A percentile compares a stretch with the other conserved stretches of the same genome.
These are phyloP conservation scores for Macrosteles quadrilineatus DNA, from an alignment of 1,140 invertebrate species.

Conservation along the genomic window DNA sequence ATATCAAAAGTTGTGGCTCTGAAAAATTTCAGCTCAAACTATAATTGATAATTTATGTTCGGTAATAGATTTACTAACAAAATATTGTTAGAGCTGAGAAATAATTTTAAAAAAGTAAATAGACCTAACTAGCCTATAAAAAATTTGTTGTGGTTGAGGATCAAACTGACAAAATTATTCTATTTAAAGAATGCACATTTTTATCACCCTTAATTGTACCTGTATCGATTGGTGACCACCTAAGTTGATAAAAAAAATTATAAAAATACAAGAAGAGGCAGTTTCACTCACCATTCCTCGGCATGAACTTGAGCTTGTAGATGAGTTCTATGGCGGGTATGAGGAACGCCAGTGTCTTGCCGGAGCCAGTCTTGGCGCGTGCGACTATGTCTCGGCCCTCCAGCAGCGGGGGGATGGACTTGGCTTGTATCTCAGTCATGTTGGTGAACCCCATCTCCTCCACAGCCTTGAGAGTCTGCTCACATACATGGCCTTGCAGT, in stretches of 20 bases:
- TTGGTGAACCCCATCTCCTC: slow-evolving; percentile 93
- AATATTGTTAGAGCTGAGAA: no score
- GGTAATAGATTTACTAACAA: no score
- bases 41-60: no score
- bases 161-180: no score
- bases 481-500: slow-evolving; percentile 68
- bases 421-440: slow-evolving; percentile 97
- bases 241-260: slow-evolving; percentile 59
- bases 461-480: slow-evolving; percentile 83
- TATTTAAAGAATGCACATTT: no score
- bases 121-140: no score
- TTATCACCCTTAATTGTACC: no score
- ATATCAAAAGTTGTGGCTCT: no score
- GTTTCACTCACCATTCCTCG: slow-evolving; percentile 77
- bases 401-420: slow-evolving; percentile 86
- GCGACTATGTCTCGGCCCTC: slow-evolving; percentile 96
- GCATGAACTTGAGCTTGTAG: slow-evolving; percentile 92
- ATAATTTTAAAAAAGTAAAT: no score
- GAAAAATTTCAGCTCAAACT: no score
- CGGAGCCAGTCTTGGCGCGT: slow-evolving; percentile 94
- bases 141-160: no score
- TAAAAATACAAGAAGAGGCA: slow-evolving; percentile 57
- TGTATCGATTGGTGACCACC: no score
- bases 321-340: slow-evolving; percentile 95
- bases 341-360: slow-evolving; percentile 97